Evolutionary conservation across 2,888 invertebrate species (phyloP).

Genomic region (Cacoxenus indagator): DNA sequence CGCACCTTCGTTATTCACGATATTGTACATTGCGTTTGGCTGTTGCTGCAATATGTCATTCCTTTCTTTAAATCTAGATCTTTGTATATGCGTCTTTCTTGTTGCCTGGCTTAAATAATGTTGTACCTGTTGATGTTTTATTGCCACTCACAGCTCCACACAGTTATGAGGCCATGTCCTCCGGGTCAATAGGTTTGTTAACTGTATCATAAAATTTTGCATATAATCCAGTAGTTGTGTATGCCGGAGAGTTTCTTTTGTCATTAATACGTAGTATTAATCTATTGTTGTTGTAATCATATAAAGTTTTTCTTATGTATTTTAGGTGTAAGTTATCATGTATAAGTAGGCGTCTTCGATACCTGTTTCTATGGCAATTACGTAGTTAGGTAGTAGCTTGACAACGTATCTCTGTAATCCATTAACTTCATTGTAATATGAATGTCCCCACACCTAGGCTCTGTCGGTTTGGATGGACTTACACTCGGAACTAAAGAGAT

Average conservation of each 20-base stretch:
- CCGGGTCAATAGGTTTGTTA: not conserved
- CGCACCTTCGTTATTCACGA: no score
- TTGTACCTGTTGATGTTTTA: not conserved
- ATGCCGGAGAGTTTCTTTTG: not conserved
- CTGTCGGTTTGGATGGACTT: no score
- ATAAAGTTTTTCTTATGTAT: not conserved
- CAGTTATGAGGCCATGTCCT: not conserved
- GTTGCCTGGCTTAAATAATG: not conserved
- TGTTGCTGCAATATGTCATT: not conserved
- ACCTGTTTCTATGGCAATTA: not conserved
- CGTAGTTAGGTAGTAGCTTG: no score
- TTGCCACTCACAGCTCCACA: not conserved
- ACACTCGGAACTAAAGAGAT: no score
- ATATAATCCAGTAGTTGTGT: not conserved
- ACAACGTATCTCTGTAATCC: no score
- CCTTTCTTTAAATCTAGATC: not conserved
- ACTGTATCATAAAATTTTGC: not conserved
- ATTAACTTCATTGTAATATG: no score
- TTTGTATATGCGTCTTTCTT: no score
- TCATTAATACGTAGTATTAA: not conserved
- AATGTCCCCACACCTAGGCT: no score
- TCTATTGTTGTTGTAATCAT: not conserved
- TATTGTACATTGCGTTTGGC: no score
- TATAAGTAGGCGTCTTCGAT: not conserved
- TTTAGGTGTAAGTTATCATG: not conserved